Base-by-base conservation (phyloP, 1,140 invertebrate genomes). In the Pararge aegeria region DNA sequence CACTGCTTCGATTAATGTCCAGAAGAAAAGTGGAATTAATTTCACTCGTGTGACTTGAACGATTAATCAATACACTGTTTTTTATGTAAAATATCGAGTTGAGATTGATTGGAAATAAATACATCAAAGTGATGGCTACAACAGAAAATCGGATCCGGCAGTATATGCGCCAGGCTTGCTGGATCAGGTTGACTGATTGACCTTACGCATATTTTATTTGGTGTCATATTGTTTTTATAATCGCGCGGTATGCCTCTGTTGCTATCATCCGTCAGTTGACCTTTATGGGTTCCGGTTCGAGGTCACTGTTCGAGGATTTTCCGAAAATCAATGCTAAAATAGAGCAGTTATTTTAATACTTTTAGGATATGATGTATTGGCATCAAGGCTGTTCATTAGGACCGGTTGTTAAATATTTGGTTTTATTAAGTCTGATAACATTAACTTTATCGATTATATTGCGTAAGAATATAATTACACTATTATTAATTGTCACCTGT, bases 201-300 rank as follows among this genome's bases (percentile, higher is more conserved):
- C 18, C 42, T 46, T 46, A 34, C 27, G 15, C 15, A 10, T 38
- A 44, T 37, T 27, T 46, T 52, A 56, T 27, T 46, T 52, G 54
- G 44, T 37, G 20, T 12, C 40, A 27, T 49, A 21, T 55, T 55
- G 53, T 48, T 66, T 66, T 60, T 40, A 58, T 66, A 24, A 56
- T 55, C 19, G 18, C n/a, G 40, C 19, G 44, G 42, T 21, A 62
- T 62, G 29, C 34, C 16, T 5, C 24, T 24, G 44, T 56, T 62
- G 48, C 27, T 61, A 53, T 49, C 58, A 54, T 54, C 30, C 51
- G 44, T 37, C 48, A 42, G 37, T 55, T 65, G 66, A 71, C 69
- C 66, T 71, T 71, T 68, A 55, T 27, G 27, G 53, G 60, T 68
- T 71, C 66, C 65, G 66, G 62, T 66, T 71, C 56, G 66, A 68